phyloP scores from a whole-genome alignment of 2,113 vertebrate genomes.

The Neolamprologus longior region DNA sequence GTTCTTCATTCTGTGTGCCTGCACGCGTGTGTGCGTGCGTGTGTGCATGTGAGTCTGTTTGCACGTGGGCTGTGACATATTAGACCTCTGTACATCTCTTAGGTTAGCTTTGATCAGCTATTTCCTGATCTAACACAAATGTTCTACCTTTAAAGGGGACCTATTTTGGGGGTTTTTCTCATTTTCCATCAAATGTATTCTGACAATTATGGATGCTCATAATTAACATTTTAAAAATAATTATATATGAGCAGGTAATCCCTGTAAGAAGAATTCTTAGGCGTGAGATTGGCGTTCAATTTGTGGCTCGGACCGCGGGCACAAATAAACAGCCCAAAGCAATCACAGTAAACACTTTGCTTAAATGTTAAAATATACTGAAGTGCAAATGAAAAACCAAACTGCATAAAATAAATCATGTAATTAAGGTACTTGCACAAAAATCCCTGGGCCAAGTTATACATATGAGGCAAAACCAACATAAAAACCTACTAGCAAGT shows the following conservation, averaged over 20 bases:
- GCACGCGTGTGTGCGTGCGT: background rate
- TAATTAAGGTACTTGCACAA: background rate
- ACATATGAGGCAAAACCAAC: background rate
- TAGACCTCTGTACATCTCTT: background rate
- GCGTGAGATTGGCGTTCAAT: background rate
- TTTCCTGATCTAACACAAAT: background rate
- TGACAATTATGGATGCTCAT: background rate
- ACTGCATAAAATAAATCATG: background rate
- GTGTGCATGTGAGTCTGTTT: background rate
- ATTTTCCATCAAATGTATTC: background rate
- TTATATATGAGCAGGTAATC: background rate
- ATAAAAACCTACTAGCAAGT: background rate
- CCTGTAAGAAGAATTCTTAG: background rate
- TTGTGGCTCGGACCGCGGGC: background rate
- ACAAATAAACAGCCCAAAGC: background rate
- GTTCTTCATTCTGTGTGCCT: background rate
- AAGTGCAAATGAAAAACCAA: background rate
- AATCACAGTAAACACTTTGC: background rate
- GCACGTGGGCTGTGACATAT: background rate
- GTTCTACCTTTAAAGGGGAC: background rate
- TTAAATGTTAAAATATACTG: background rate
- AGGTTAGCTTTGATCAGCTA: background rate
- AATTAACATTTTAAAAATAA: background rate
- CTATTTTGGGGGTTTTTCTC: fast-evolving
- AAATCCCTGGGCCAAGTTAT: background rate